A percentile compares a stretch with the other conserved stretches of the same genome.
These are phyloP conservation scores for Zoanthus gigantus DNA, from an alignment of 92 coral and sea anemone genomes.

Conservation along the genomic window DNA sequence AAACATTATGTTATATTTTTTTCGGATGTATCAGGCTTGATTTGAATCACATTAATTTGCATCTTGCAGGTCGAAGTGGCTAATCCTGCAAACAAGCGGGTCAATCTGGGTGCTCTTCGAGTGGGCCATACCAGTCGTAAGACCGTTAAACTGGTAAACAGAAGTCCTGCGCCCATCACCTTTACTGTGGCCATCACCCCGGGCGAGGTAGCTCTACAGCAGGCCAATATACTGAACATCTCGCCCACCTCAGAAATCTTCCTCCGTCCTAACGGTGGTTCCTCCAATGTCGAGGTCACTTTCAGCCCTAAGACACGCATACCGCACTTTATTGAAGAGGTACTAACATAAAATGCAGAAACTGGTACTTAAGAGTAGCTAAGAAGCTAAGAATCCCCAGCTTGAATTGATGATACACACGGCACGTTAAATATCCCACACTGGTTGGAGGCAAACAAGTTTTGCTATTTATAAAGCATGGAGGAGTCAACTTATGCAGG, in stretches of 20 bases:
- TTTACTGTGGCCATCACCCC: conserved; percentile 95
- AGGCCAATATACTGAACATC: conserved; percentile 80
- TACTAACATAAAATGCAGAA: conserved; percentile 8
- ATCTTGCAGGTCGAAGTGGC: conserved; percentile 87
- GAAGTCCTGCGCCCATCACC: conserved; percentile 95
- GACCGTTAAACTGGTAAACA: conserved; percentile 85
- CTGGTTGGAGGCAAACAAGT: too few species aligned
- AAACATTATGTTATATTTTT: too few species aligned
- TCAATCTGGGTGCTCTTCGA: conserved; percentile 92
- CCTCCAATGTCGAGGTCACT: conserved; percentile 84
- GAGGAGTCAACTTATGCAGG: too few species aligned
- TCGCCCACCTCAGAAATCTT: conserved; percentile 89
- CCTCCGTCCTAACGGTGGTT: conserved; percentile 86
- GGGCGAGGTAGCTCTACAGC: conserved; percentile 84
- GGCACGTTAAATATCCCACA: too few species aligned
- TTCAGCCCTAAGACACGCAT: conserved; percentile 92
- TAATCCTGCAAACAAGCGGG: conserved; percentile 83
- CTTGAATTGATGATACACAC: too few species aligned
- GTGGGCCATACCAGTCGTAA: conserved; percentile 88
- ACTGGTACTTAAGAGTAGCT: too few species aligned
- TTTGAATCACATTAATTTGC: too few species aligned
- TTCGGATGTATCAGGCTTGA: too few species aligned
- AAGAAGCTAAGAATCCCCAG: too few species aligned
- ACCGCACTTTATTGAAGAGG: conserved; percentile 97
- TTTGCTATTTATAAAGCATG: too few species aligned